phyloP scores from a whole-genome alignment of 2,113 vertebrate species.

The Sylvia atricapilla region DNA sequence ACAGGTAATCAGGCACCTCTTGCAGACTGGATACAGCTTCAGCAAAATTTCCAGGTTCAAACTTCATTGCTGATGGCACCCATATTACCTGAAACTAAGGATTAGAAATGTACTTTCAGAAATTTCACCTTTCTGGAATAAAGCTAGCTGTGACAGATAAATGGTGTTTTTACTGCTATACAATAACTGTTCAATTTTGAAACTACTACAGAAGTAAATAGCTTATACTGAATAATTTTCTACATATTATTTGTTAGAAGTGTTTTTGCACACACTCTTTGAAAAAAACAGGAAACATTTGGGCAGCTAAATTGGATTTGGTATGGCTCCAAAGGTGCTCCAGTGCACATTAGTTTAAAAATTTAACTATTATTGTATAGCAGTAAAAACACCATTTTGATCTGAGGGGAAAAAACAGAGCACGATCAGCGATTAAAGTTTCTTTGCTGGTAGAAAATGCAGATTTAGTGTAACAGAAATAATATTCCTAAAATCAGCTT shows the following conservation, averaged over 20 bases:
- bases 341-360: background rate
- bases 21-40: background rate
- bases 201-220: background rate
- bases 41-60: background rate
- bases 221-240: background rate
- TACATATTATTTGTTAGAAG: background rate
- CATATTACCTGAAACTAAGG: background rate
- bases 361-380: background rate
- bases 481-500: background rate
- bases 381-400: background rate
- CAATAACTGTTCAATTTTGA: no score
- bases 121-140: background rate
- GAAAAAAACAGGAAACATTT: background rate
- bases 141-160: background rate
- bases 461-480: background rate
- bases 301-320: background rate
- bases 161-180: no score
- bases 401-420: background rate
- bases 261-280: background rate
- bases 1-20: background rate
- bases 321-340: background rate
- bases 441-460: background rate
- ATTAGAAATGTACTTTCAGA: background rate
- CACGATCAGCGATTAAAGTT: background rate
- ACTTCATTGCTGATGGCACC: background rate